A percentile compares a stretch with the other conserved stretches of the same genome.
phyloP scores from a whole-genome alignment of 1,140 invertebrate genomes.

The Drosophila quadrilineata region DNA sequence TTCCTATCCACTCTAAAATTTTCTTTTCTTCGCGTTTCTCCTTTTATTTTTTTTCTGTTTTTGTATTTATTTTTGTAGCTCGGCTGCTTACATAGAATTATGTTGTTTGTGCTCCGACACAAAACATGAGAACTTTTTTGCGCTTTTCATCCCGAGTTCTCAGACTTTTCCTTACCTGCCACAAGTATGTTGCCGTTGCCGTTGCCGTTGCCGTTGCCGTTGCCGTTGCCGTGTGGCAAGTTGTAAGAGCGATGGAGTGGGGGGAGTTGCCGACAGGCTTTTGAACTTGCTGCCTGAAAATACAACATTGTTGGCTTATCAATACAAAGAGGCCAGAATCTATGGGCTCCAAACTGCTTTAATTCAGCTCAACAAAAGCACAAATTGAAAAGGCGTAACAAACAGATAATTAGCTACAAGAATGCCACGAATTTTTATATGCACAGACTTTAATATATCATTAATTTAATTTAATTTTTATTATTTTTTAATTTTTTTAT shows the following conservation, averaged over 20 bases:
- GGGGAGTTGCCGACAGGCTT: slow-evolving; percentile 8
- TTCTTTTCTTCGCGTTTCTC: neutral
- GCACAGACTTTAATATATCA: too few relatives aligned
- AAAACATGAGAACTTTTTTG: slow-evolving; percentile 51
- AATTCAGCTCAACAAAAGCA: slow-evolving; percentile 34
- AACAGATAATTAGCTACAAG: slow-evolving; percentile 12
- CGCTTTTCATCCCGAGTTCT: slow-evolving; percentile 33
- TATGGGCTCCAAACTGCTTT: neutral
- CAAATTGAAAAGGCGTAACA: slow-evolving; percentile 12
- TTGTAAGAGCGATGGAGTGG: too few relatives aligned
- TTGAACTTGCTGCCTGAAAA: slow-evolving; percentile 23
- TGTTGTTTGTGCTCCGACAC: slow-evolving; percentile 55
- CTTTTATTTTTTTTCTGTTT: neutral
- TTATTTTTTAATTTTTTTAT: too few relatives aligned
- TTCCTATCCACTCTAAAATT: neutral
- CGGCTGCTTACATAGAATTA: slow-evolving; percentile 63
- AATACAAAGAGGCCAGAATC: slow-evolving; percentile 30
- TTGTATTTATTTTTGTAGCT: too few relatives aligned
- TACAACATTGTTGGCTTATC: slow-evolving; percentile 51
- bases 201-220: neutral
- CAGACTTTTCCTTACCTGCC: slow-evolving; percentile 17
- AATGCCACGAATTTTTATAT: too few relatives aligned
- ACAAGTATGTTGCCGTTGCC: slow-evolving; percentile 11
- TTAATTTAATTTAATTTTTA: too few relatives aligned
- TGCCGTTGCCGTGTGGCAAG: slow-evolving; percentile 4